Conservation (phyloP, 2,888 invertebrate species). For the Caenorhabditis sp. region DNA sequence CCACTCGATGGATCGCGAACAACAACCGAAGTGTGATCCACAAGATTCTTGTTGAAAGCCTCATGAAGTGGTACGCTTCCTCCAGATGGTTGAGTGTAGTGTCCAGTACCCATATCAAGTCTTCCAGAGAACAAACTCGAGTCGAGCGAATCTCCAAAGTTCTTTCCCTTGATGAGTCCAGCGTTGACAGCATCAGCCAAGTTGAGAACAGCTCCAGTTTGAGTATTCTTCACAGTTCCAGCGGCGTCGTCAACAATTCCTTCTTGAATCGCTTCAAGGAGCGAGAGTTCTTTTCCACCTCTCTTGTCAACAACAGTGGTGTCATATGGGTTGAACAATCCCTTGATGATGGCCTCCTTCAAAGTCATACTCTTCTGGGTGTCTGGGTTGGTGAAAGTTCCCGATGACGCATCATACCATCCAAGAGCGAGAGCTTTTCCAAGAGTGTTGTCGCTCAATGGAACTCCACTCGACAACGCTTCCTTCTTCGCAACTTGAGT, state of each 20-base stretch:
- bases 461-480: slow-evolving; percentile 56
- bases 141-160: slow-evolving; percentile 66
- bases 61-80: slow-evolving; percentile 82
- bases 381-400: slow-evolving; percentile 77
- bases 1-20: slow-evolving; percentile 60
- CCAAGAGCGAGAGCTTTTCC: slow-evolving; percentile 79
- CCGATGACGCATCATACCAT: slow-evolving; percentile 81
- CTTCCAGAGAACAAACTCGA: slow-evolving; percentile 49
- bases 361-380: slow-evolving; percentile 80
- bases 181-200: slow-evolving; percentile 71
- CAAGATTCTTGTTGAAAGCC: slow-evolving; percentile 82
- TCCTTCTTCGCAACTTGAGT: slow-evolving; percentile 69
- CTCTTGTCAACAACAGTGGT: slow-evolving; percentile 66
- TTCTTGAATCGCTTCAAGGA: slow-evolving; percentile 72
- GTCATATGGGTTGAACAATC: slow-evolving; percentile 72
- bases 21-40: slow-evolving; percentile 77
- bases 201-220: slow-evolving; percentile 71
- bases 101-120: slow-evolving; percentile 76
- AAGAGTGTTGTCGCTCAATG: slow-evolving; percentile 56
- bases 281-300: slow-evolving; percentile 68
- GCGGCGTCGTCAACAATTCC: slow-evolving; percentile 72
- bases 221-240: slow-evolving; percentile 73
- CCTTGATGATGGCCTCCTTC: slow-evolving; percentile 75
- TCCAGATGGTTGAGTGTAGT: slow-evolving; percentile 84
- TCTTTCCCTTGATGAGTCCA: slow-evolving; percentile 70